These are phyloP conservation scores for Sphecodes monilicornis DNA, from an alignment of 2,888 invertebrate species.

Conservation along the genomic window DNA sequence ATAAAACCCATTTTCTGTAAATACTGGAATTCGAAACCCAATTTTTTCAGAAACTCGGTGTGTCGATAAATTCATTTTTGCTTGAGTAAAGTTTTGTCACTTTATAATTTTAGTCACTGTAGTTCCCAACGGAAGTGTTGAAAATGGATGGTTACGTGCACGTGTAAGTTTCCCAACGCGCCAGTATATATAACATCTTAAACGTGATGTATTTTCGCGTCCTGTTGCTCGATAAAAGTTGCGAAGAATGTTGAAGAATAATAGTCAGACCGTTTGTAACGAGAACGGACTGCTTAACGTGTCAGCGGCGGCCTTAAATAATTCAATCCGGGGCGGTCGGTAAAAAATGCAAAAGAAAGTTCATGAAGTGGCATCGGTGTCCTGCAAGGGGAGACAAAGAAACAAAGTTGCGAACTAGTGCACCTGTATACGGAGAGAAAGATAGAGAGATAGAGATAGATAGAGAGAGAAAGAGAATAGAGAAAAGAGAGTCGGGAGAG, in stretches of 20 bases:
- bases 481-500: too few species aligned
- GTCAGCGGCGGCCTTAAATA: neutral
- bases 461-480: neutral
- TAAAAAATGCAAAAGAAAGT: constrained; percentile 30
- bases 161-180: neutral
- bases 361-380: constrained; percentile 9
- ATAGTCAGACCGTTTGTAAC: neutral
- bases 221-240: constrained; percentile 6
- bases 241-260: neutral
- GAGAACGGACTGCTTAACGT: constrained; percentile 5
- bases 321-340: neutral
- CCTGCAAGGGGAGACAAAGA: neutral
- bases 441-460: neutral
- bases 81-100: too few species aligned
- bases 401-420: constrained; percentile 34
- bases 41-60: too few species aligned
- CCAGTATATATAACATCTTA: neutral
- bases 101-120: neutral
- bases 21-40: too few species aligned
- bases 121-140: neutral
- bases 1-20: too few species aligned
- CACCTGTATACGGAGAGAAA: constrained; percentile 21
- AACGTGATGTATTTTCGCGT: neutral
- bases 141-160: neutral
- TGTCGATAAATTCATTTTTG: neutral